Conservation (phyloP, 2,888 invertebrate species). For the Yponomeuta plumbellus region DNA sequence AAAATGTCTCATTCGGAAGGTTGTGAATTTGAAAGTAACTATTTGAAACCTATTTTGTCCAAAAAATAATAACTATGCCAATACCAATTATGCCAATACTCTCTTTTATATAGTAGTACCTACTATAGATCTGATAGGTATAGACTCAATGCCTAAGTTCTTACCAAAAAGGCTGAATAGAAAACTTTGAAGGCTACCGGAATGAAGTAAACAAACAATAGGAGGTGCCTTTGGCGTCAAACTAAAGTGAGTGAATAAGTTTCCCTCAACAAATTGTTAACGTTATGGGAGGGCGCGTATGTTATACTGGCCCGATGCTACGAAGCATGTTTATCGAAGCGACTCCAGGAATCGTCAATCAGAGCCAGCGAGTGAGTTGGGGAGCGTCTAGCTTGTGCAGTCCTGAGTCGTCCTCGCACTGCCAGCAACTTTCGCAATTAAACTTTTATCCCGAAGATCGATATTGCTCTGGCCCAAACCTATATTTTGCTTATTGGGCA, state of each 20-base stretch:
- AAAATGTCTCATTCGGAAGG: too few species aligned
- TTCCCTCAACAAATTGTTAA: not conserved
- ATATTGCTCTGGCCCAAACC: slow-evolving; percentile 44
- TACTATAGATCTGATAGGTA: too few species aligned
- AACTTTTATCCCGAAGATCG: slow-evolving; percentile 65
- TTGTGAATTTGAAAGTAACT: too few species aligned
- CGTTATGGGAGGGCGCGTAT: not conserved
- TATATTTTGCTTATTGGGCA: slow-evolving; percentile 41
- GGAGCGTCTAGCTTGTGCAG: not conserved
- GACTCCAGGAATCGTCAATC: slow-evolving; percentile 6
- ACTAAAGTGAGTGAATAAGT: not conserved
- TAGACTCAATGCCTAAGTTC: too few species aligned
- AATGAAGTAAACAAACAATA: not conserved
- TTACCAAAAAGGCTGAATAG: too few species aligned
- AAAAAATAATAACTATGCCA: too few species aligned
- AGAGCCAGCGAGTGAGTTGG: not conserved
- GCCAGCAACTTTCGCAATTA: slow-evolving; percentile 70
- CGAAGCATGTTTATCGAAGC: slow-evolving; percentile 10
- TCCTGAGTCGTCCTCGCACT: slow-evolving; percentile 43
- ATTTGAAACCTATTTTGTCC: too few species aligned
- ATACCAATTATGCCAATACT: too few species aligned
- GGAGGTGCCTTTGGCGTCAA: not conserved
- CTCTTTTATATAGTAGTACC: too few species aligned
- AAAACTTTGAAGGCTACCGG: not conserved
- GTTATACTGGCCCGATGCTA: not conserved